phyloP scores from a whole-genome alignment of 64 coral and sea anemone species.

The Pachyseris speciosa region DNA sequence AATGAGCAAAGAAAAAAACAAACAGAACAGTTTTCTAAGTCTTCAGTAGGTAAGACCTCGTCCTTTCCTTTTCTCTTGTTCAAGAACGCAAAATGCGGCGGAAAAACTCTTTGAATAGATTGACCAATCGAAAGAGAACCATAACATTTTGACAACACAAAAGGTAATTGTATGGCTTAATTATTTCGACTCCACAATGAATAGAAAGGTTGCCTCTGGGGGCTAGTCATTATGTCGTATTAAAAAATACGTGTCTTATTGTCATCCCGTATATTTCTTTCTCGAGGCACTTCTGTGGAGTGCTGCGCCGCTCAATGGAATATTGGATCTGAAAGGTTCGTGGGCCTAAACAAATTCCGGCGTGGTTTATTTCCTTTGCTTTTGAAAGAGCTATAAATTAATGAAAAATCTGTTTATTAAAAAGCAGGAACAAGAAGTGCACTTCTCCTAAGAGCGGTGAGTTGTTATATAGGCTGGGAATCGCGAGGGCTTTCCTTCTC shows the following conservation, averaged over 20 bases:
- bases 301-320: not conserved
- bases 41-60: not conserved
- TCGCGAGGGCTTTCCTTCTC: not conserved
- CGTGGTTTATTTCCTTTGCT: not conserved
- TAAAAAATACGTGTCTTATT: slow-evolving; percentile 41
- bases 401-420: slow-evolving; percentile 1
- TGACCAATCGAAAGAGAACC: not conserved
- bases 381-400: not conserved
- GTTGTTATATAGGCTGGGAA: not conserved
- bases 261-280: not conserved
- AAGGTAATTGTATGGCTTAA: not conserved
- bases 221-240: not conserved
- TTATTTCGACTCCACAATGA: slow-evolving; percentile 11
- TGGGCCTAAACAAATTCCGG: not conserved
- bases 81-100: not conserved
- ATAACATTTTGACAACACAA: not conserved
- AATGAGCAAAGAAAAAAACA: not conserved
- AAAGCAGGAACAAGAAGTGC: not conserved
- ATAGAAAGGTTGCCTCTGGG: not conserved
- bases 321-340: not conserved
- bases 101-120: not conserved
- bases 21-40: too few species aligned
- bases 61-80: not conserved
- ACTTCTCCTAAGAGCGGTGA: not conserved
- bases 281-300: not conserved